Base-by-base conservation (phyloP, 2,113 vertebrate species). In the Melanostigma gelatinosum region DNA sequence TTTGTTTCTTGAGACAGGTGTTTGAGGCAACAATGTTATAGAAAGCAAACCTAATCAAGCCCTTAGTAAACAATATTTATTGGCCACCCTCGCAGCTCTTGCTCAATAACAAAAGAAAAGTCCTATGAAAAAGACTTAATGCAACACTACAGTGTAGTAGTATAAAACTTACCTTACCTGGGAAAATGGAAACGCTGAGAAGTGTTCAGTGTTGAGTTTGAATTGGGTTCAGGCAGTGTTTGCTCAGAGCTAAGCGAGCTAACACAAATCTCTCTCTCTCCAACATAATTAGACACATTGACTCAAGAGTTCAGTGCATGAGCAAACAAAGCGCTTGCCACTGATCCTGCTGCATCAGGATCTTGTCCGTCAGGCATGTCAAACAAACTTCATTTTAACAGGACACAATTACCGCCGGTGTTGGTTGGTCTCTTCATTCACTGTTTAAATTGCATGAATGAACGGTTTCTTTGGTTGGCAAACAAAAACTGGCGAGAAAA, bases 321-420 rank as follows among this genome's bases (percentile, higher is more conserved):
- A 94, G 90, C 93, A 96, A 96, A 95, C 94, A 95, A 83, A 78
- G 78, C 11, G 10, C 79, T 87, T 4, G 58, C 67, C 42, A 66
- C 90, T 92, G 89, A 93, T 96, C 95, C 94, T 95, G 94, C 92
- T 95, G 87, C 91, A 93, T 94, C 94, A 95, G 94, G 95, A 96
- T 96, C 94, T 94, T 89, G 93, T 93, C 90, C 69, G 92, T 95
- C 94, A 85, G 90, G 83, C 90, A 87, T 91, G 93, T 96, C 93
- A 94, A 94, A 93, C 93, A 95, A 90, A 92, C 85, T 83, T 89
- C 71, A 44, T 75, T 84, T 34, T 83, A 85, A 68, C 88, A 85
- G 85, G 84, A 90, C 87, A 80, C 82, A 58, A 44, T 75, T 48
- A 74, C 60, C 61, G 52, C 54, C 63, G 72, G 63, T 50, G 72